Evolutionary conservation across 2,888 invertebrate genomes (phyloP).

Genomic region (Salticus scenicus): DNA sequence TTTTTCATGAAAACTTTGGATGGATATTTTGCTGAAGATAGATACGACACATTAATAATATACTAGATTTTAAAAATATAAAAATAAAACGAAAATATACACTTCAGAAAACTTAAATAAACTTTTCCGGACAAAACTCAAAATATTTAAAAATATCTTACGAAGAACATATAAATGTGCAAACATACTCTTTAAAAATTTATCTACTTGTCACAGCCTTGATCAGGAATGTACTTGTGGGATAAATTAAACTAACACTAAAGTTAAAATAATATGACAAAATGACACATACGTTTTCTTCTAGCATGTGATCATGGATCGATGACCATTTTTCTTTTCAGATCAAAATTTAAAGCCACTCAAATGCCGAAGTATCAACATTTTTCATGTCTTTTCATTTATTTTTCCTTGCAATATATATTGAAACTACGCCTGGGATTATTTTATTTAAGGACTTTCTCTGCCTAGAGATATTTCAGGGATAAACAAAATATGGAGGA

Average conservation of each 20-base stretch:
- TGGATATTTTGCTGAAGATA: too few species aligned
- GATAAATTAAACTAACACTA: background rate
- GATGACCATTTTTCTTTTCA: background rate
- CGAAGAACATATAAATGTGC: too few species aligned
- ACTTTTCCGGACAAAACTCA: too few species aligned
- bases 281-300: background rate
- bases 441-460: background rate
- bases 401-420: background rate
- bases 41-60: too few species aligned
- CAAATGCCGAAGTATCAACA: background rate
- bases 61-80: too few species aligned
- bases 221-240: background rate
- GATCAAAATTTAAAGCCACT: constrained; percentile 6
- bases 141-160: too few species aligned
- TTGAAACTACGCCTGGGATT: background rate
- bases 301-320: background rate
- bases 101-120: too few species aligned
- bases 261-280: background rate
- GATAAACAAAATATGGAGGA: background rate
- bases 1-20: too few species aligned
- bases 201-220: background rate
- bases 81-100: too few species aligned
- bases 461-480: background rate
- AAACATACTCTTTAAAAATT: background rate
- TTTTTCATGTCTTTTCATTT: background rate